A percentile compares a stretch with the other conserved stretches of the same genome.
These are phyloP conservation scores for Azorinus chamasolen DNA, from an alignment of 2,888 invertebrate genomes.

Conservation along the genomic window DNA sequence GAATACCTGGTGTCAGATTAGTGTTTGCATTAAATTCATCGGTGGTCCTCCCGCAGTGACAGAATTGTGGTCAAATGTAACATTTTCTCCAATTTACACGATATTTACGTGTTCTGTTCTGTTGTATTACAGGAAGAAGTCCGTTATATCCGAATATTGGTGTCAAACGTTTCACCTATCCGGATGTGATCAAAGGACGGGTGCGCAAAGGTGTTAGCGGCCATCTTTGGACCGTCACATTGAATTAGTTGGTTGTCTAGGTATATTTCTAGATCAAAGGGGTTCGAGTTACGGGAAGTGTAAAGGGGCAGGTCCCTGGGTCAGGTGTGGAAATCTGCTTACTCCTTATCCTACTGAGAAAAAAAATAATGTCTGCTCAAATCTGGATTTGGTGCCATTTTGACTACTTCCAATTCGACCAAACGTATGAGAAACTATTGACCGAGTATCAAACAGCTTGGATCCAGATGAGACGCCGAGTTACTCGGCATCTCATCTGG, in stretches of 20 bases:
- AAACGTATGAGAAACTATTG: no score
- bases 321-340: no score
- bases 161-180: constrained; percentile 48
- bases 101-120: constrained; percentile 44
- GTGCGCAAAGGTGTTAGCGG: constrained; percentile 24
- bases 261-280: constrained; percentile 24
- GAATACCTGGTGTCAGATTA: constrained; percentile 23
- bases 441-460: no score
- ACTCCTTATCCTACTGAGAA: no score
- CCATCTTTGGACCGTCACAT: constrained; percentile 24
- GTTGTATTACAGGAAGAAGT: constrained; percentile 21
- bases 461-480: no score
- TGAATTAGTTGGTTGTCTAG: constrained; percentile 21
- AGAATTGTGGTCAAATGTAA: constrained; percentile 30
- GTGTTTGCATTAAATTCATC: constrained; percentile 33
- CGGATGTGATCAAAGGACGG: constrained; percentile 48
- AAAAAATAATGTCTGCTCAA: no score
- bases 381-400: no score
- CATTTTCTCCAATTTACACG: constrained; percentile 44
- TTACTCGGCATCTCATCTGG: no score
- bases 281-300: constrained; percentile 15
- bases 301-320: constrained; percentile 11
- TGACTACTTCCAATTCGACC: no score
- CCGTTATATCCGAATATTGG: constrained; percentile 48
- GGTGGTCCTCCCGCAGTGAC: constrained; percentile 30